phyloP scores from a whole-genome alignment of 1,140 invertebrate genomes.

The Holcopasites calliopsidis region DNA sequence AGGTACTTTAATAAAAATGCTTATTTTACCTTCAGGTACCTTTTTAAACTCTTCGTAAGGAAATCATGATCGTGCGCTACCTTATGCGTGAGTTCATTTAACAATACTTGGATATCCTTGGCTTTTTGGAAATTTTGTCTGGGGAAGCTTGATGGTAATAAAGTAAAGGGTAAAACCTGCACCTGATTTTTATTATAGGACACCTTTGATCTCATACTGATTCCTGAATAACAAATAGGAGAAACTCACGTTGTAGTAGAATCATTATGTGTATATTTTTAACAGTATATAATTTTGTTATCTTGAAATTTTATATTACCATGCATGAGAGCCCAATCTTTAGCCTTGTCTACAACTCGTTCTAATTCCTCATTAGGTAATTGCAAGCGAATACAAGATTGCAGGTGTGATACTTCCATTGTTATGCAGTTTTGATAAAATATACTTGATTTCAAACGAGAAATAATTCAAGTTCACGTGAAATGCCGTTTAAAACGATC shows the following conservation, averaged over 20 bases:
- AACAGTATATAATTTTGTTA: constrained; percentile 18
- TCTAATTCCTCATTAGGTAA: constrained; percentile 82
- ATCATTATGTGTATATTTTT: not conserved
- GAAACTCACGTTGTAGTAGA: not conserved
- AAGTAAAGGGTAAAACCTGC: constrained; percentile 89
- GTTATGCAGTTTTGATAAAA: constrained; percentile 13
- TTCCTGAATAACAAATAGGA: constrained; percentile 78
- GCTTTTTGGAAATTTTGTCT: constrained; percentile 88
- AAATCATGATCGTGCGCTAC: constrained; percentile 93
- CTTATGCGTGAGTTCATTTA: constrained; percentile 94
- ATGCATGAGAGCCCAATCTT: constrained; percentile 92
- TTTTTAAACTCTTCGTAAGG: constrained; percentile 85
- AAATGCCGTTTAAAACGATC: not conserved
- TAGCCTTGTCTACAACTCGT: constrained; percentile 86
- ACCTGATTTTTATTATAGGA: constrained; percentile 85
- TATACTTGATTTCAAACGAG: not conserved
- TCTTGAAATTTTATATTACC: constrained; percentile 75
- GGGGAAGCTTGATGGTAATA: constrained; percentile 92
- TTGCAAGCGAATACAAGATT: constrained; percentile 79
- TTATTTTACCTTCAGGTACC: constrained; percentile 74
- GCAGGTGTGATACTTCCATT: constrained; percentile 43
- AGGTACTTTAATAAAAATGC: constrained; percentile 7
- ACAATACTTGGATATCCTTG: constrained; percentile 85
- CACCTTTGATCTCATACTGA: constrained; percentile 86
- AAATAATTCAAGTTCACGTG: not conserved